Percentiles rank a stretch among this genome's conserved stretches.
These are phyloP conservation scores for Doris montereyensis DNA, from an alignment of 2,888 invertebrate species.

Conservation along the genomic window DNA sequence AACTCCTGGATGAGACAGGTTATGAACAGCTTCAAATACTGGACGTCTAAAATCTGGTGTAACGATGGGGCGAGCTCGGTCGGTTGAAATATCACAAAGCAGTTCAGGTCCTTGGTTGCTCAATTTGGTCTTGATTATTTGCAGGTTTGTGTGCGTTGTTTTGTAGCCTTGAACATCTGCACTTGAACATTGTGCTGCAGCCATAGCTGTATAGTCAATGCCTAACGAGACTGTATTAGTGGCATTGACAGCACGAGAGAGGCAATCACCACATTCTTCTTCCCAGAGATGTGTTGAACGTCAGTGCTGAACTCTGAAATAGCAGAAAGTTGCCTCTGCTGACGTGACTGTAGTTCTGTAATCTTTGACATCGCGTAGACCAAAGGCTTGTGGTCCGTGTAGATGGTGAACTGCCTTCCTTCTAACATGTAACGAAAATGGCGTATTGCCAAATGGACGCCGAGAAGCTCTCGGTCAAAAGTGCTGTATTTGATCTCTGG, in stretches of 20 bases:
- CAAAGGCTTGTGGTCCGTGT: constrained; percentile 20
- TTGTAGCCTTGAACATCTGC: constrained; percentile 10
- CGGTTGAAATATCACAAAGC: constrained; percentile 17
- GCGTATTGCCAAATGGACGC: too few relatives aligned
- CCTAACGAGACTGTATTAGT: constrained; percentile 3
- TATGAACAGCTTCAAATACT: constrained; percentile 21
- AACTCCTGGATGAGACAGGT: constrained; percentile 6
- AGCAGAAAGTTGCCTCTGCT: constrained; percentile 4
- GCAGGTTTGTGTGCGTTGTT: constrained; percentile 2
- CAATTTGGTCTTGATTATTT: not conserved
- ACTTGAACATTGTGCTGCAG: not conserved
- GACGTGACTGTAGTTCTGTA: not conserved
- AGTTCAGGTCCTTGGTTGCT: constrained; percentile 8
- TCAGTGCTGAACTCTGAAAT: constrained; percentile 16
- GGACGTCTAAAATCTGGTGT: constrained; percentile 25
- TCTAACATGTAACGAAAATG: too few relatives aligned
- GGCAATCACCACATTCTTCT: constrained; percentile 8
- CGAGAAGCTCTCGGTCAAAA: too few relatives aligned
- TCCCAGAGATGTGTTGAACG: constrained; percentile 14
- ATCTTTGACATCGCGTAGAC: constrained; percentile 2
- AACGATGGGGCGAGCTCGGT: not conserved
- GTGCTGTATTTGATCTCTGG: too few relatives aligned
- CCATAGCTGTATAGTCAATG: constrained; percentile 27
- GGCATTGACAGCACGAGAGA: not conserved
- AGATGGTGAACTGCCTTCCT: too few relatives aligned